phyloP scores from a whole-genome alignment of 2,888 invertebrate species.

The Eristalis intricaria region DNA sequence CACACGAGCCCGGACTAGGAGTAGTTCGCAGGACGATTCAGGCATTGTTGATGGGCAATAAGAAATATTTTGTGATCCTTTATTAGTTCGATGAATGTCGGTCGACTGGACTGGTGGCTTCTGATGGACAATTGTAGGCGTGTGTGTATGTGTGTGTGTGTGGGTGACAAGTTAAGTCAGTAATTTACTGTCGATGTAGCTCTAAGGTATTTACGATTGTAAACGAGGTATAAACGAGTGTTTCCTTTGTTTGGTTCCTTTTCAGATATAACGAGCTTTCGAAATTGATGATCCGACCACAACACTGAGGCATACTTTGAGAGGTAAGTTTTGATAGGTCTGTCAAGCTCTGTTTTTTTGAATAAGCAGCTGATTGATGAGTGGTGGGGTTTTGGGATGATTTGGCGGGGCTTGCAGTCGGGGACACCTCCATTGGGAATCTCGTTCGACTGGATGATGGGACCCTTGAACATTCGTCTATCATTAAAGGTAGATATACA shows the following conservation, averaged over 20 bases:
- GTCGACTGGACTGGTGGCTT: neutral
- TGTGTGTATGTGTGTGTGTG: neutral
- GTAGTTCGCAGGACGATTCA: conserved; percentile 27
- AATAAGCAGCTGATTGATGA: neutral
- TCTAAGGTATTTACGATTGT: neutral
- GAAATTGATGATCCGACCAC: neutral
- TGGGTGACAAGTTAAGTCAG: conserved; percentile 32
- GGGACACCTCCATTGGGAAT: too few species aligned
- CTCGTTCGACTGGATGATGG: too few species aligned
- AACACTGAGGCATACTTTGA: neutral
- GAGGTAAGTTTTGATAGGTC: neutral
- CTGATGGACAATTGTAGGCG: conserved; percentile 31
- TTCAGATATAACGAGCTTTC: conserved; percentile 33
- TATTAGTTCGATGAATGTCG: conserved; percentile 50
- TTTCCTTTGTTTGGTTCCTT: conserved; percentile 5
- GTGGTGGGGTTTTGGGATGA: neutral
- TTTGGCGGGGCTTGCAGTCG: too few species aligned
- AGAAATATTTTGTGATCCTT: conserved; percentile 23
- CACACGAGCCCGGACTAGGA: neutral
- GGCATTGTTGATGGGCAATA: conserved; percentile 46
- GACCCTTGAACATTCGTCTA: too few species aligned
- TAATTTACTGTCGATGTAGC: conserved; percentile 36
- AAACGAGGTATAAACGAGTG: conserved; percentile 1
- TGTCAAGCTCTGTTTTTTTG: neutral
- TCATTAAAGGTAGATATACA: too few species aligned